Base-by-base conservation (phyloP, 2,888 invertebrate genomes). In the Miltochrista miniata region DNA sequence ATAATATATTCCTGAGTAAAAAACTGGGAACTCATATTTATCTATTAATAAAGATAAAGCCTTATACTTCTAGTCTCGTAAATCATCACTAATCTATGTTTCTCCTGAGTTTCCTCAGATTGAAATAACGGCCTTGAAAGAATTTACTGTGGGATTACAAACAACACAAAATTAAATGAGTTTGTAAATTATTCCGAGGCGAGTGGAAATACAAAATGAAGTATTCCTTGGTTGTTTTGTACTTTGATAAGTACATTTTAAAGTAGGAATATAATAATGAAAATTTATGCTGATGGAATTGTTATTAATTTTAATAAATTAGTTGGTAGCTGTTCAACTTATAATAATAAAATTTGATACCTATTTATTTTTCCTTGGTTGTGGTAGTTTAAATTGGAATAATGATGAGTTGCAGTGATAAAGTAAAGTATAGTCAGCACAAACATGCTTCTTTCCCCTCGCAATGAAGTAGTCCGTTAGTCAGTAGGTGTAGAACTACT, bases 71-170 rank as follows among this genome's bases (percentile, higher is more conserved):
- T 64, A 61, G 55, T 58, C 68, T 62, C 69, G 61, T 74, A 71
- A 75, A 74, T 76, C 69, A 76, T 72, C 59, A 58, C 56, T 71
- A 74, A 78, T 72, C 72, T 64, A 54, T 56, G 66, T 68, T 68
- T 59, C 59, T 72, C 61, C 65, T 49, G 67, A 70, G 56, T 62
- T 64, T 50, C 59, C 64, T 58, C 62, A 73, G 77, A 79, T 81
- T 74, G 72, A 73, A 74, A 73, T 72, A 70, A 72, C 8, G 69
- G 68, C 74, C 75, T 75, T 73, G 70, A 79, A 80, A 78, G 74
- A 79, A 79, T 79, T 81, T 76, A 78, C 77, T 79, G 72, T 65
- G 64, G 72, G 71, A 76, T 80, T 76, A 79, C 75, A 79, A 80
- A 81, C 74, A 81, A 79, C 75, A 72, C 67, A 68, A 76, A 76